Base-by-base conservation (phyloP, 2,888 invertebrate species). In the Ephialtes manifestator region DNA sequence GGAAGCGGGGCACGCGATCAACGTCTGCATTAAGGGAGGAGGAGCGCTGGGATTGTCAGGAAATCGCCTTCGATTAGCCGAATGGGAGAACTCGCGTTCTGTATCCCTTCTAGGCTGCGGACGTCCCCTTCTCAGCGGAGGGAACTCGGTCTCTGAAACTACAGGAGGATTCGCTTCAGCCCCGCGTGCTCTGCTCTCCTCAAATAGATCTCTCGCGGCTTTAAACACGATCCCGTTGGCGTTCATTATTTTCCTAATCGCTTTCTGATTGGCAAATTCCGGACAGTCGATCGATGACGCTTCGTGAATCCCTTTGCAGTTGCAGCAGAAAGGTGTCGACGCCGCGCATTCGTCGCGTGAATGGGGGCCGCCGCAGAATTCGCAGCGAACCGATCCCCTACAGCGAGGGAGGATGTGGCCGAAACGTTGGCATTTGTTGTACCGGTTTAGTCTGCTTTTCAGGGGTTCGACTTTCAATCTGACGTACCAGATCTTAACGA, bases 241-340 rank as follows among this genome's bases (percentile, higher is more conserved):
- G n/a, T 60, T 60, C 60, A 60, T 60, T 2, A 60, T 60, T 60
- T 60, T 60, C 28, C 60, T 60, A 31, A 60, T 35, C n/a, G 24
- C 60, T 28, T 24, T 15, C 31, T 60, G 31, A 10, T 7, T 35
- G 5, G 31, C 5, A 31, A 60, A 60, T 7, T 60, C 35, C 5
- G 35, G 35, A n/a, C 60, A 60, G 31, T 4, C 13, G 15, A 3
- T 60, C 1, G 31, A 60, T 2, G 60, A 60, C 35, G 60, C 35
- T 13, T 24, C 60, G n/a, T 60, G 60, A 28, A 15, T 31, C 3
- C 60, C 35, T 28, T 60, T 60, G 60, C 60, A 60, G 60, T 60
- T 60, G 60, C 60, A 31, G 60, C n/a, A n/a, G 15, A 31, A 60
- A 15, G 60, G 60, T 8, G 31, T 60, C 28, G 60, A 28, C 11